These are phyloP conservation scores for Aegotheles bennettii DNA, from an alignment of 2,113 vertebrate genomes.

Conservation along the genomic window DNA sequence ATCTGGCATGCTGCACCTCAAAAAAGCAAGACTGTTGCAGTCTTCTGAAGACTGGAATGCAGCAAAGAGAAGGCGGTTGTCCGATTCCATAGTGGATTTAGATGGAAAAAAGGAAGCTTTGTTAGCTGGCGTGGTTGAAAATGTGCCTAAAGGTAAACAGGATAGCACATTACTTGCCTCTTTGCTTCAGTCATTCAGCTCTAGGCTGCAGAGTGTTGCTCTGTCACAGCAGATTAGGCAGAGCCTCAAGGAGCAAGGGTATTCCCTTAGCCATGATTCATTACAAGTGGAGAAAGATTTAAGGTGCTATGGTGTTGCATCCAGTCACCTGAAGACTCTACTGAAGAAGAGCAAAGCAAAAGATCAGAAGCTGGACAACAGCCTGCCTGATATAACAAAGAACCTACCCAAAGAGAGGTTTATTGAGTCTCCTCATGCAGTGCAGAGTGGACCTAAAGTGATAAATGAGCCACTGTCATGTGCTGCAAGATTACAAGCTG, in stretches of 20 bases:
- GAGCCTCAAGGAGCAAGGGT: constrained; percentile 82
- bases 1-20: constrained; percentile 90
- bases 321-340: constrained; percentile 91
- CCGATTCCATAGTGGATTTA: constrained; percentile 80
- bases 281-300: constrained; percentile 84
- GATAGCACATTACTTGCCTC: constrained; percentile 97
- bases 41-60: constrained; percentile 92
- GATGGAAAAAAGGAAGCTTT: constrained; percentile 86
- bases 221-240: constrained; percentile 89
- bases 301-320: constrained; percentile 87
- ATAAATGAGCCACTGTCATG: constrained; percentile 85
- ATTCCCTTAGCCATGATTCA: constrained; percentile 75
- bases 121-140: constrained; percentile 85
- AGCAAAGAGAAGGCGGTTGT: constrained; percentile 81
- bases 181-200: constrained; percentile 97
- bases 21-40: constrained; percentile 91
- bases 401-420: constrained; percentile 78
- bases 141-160: constrained; percentile 85
- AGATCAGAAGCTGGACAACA: constrained; percentile 78
- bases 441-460: constrained; percentile 76
- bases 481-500: constrained; percentile 89
- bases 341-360: constrained; percentile 91
- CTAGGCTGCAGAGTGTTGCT: constrained; percentile 92
- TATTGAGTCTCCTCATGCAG: constrained; percentile 81
- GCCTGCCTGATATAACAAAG: constrained; percentile 81